These are phyloP conservation scores for Alviniconcha marisindica DNA, from an alignment of 1,140 invertebrate species.

Conservation along the genomic window DNA sequence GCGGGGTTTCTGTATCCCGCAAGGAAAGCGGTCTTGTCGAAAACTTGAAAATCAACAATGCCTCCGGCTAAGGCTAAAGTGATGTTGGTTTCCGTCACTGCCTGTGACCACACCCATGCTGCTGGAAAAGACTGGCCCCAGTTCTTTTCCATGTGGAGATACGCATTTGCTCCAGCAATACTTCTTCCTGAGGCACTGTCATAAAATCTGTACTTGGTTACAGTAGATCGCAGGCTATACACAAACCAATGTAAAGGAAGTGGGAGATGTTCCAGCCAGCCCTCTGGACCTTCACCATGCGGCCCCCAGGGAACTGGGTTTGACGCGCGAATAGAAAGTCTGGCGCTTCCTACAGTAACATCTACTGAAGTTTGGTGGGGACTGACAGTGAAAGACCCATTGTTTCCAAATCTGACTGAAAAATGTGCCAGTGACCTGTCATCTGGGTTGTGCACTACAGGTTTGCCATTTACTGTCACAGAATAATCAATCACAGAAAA, in stretches of 20 bases:
- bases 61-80: conserved; percentile 60
- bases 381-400: conserved; percentile 47
- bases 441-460: conserved; percentile 58
- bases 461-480: conserved; percentile 53
- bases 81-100: conserved; percentile 43
- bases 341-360: conserved; percentile 47
- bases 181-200: conserved; percentile 38
- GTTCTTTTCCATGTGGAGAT: conserved; percentile 66
- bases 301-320: conserved; percentile 55
- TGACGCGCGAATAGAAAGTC: conserved; percentile 42
- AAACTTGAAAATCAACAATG: conserved; percentile 45
- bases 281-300: conserved; percentile 59
- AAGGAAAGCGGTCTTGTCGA: conserved; percentile 54
- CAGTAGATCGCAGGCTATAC: conserved; percentile 59
- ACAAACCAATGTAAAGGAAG: conserved; percentile 68
- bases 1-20: conserved; percentile 60
- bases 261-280: conserved; percentile 58
- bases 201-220: conserved; percentile 46
- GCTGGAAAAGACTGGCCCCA: conserved; percentile 65
- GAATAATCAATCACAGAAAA: conserved; percentile 18
- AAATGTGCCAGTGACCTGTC: conserved; percentile 53
- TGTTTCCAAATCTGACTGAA: conserved; percentile 43
- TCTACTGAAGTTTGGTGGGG: conserved; percentile 48
- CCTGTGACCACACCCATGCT: conserved; percentile 65
- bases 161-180: conserved; percentile 33